Evolutionary conservation across 2,797 vertebrate species (phyloP).

Genomic region (Spinus pinus): DNA sequence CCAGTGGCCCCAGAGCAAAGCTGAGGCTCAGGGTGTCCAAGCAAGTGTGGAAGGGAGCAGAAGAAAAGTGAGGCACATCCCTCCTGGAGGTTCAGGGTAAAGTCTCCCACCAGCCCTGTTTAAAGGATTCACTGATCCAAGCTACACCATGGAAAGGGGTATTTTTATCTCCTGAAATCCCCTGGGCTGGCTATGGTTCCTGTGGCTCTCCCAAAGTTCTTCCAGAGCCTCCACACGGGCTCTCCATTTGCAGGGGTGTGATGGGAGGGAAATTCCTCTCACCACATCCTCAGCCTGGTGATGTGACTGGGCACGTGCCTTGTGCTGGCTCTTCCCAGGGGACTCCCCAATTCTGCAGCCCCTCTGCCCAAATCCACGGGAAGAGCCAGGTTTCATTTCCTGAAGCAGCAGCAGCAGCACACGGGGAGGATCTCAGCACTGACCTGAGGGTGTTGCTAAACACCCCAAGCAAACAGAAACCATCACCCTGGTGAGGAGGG

Average conservation of each 20-base stretch:
- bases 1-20: not conserved
- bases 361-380: not conserved
- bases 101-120: not conserved
- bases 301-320: not conserved
- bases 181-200: fast-evolving
- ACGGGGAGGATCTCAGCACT: not conserved
- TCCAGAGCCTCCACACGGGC: fast-evolving
- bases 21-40: not conserved
- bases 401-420: not conserved
- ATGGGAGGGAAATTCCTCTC: not conserved
- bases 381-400: not conserved
- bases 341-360: not conserved
- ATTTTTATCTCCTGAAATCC: not conserved
- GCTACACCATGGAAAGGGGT: fast-evolving
- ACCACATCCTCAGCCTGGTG: not conserved
- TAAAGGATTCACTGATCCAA: not conserved
- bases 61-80: fast-evolving
- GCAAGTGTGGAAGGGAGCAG: not conserved
- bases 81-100: not conserved
- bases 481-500: not conserved
- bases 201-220: not conserved
- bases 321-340: not conserved
- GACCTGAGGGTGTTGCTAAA: not conserved
- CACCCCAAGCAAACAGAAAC: not conserved
- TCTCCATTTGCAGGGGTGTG: fast-evolving